phyloP scores from a whole-genome alignment of 2,797 vertebrate species.

The Tokudaia tokunoshimensis region DNA sequence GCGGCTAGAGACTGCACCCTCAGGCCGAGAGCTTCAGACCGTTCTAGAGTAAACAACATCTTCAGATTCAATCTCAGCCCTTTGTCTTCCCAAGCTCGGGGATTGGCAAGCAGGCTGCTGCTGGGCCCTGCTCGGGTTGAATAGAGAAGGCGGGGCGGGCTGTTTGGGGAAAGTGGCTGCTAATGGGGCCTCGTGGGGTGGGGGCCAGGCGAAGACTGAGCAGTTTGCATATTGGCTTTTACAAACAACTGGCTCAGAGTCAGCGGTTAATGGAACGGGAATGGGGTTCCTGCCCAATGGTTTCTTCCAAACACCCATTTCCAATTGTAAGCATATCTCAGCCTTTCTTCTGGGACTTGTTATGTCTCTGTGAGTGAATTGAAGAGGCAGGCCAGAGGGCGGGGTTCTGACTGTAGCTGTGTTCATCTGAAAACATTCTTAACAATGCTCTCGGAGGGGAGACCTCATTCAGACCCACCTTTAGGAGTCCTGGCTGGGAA shows the following conservation, averaged over 20 bases:
- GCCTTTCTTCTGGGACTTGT: conserved; percentile 87
- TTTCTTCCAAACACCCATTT: conserved; percentile 91
- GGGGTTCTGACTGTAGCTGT: conserved; percentile 85
- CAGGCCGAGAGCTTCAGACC: conserved; percentile 67
- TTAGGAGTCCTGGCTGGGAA: conserved; percentile 83
- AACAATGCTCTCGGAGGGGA: conserved; percentile 81
- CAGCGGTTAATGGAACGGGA: conserved; percentile 91
- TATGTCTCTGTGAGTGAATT: conserved; percentile 87
- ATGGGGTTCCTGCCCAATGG: conserved; percentile 89
- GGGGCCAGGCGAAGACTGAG: conserved; percentile 83
- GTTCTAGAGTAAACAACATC: conserved; percentile 76
- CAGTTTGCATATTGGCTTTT: conserved; percentile 90
- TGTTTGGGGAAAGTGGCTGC: conserved; percentile 86
- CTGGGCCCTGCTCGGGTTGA: conserved; percentile 85
- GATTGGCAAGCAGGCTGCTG: conserved; percentile 69
- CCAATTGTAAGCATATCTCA: conserved; percentile 89
- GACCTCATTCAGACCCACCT: conserved; percentile 63
- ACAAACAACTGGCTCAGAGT: conserved; percentile 89
- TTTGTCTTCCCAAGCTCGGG: conserved; percentile 59
- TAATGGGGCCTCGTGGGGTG: conserved; percentile 86
- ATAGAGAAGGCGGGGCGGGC: conserved; percentile 83
- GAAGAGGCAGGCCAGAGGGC: conserved; percentile 76
- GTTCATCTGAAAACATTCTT: conserved; percentile 87
- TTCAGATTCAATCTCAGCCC: conserved; percentile 75
- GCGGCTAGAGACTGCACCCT: conserved; percentile 49